Evolutionary conservation across 2,113 vertebrate species (phyloP).

Genomic region (Leptobrachium ailaonicum): DNA sequence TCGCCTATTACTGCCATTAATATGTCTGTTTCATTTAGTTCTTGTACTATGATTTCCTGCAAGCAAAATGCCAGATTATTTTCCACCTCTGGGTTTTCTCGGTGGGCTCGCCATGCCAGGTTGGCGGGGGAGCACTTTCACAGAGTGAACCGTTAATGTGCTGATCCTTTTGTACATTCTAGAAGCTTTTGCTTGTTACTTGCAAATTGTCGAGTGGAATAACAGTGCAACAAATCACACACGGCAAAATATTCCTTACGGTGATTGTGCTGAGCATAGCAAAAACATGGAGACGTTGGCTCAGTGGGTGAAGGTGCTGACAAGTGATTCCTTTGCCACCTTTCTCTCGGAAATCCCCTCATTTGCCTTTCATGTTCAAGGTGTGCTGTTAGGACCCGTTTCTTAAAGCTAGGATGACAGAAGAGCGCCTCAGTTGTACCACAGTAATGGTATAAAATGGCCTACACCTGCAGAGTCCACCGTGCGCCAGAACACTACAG

Average conservation of each 20-base stretch:
- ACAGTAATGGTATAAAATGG: slow-evolving; percentile 32
- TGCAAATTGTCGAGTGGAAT: background rate
- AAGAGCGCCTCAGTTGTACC: slow-evolving; percentile 31
- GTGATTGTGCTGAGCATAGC: slow-evolving; percentile 31
- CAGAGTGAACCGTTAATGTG: background rate
- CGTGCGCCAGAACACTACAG: slow-evolving; percentile 25
- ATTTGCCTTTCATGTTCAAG: slow-evolving; percentile 39
- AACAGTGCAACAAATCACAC: background rate
- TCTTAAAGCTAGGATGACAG: slow-evolving; percentile 47
- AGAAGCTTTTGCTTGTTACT: background rate
- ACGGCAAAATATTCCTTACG: slow-evolving; percentile 2
- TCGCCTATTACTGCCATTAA: too few species aligned
- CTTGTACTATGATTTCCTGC: too few species aligned
- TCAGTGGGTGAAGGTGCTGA: slow-evolving; percentile 36
- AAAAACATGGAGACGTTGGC: slow-evolving; percentile 21
- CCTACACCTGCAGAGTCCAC: slow-evolving; percentile 31
- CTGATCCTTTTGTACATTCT: background rate
- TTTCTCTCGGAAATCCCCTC: slow-evolving; percentile 27
- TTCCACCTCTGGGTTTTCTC: too few species aligned
- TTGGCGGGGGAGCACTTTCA: background rate
- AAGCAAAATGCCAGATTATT: too few species aligned
- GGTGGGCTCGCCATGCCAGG: too few species aligned
- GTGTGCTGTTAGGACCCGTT: slow-evolving; percentile 32
- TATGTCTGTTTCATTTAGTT: too few species aligned
- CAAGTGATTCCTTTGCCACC: slow-evolving; percentile 21